Conservation (phyloP, 2,888 invertebrate genomes). For the Drosophila ezoana region DNA sequence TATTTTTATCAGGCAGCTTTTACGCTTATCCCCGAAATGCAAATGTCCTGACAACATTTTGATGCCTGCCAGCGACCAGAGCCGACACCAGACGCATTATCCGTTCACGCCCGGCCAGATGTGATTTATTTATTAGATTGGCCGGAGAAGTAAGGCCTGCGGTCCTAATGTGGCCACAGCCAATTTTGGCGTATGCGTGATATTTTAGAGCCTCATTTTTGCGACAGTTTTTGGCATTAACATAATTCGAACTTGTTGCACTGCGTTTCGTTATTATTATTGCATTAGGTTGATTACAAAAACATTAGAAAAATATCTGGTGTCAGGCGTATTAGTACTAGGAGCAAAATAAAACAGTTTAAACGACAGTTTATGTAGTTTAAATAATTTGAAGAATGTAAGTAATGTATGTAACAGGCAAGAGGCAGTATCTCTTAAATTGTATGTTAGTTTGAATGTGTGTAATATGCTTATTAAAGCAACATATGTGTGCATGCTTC, state of each 20-base stretch:
- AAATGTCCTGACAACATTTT: constrained; percentile 51
- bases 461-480: too few species aligned
- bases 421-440: too few species aligned
- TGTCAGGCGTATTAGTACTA: neutral
- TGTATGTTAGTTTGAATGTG: too few species aligned
- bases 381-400: too few species aligned
- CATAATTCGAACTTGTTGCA: constrained; percentile 55
- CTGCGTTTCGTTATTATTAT: constrained; percentile 31
- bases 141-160: neutral
- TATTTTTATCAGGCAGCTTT: constrained; percentile 56
- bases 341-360: neutral
- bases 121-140: constrained; percentile 53
- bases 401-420: too few species aligned
- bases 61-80: constrained; percentile 29
- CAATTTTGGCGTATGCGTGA: constrained; percentile 40
- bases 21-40: constrained; percentile 43
- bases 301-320: constrained; percentile 20
- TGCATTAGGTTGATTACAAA: constrained; percentile 40
- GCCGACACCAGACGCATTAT: constrained; percentile 34
- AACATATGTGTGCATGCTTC: too few species aligned
- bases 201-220: constrained; percentile 43
- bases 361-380: too few species aligned
- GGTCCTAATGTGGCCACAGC: constrained; percentile 34
- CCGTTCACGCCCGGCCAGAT: constrained; percentile 23
- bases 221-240: constrained; percentile 21